A percentile compares a stretch with the other conserved stretches of the same genome.
These are phyloP conservation scores for Rambutsinella grinnellia DNA, from an alignment of 2,888 invertebrate genomes.

Conservation along the genomic window DNA sequence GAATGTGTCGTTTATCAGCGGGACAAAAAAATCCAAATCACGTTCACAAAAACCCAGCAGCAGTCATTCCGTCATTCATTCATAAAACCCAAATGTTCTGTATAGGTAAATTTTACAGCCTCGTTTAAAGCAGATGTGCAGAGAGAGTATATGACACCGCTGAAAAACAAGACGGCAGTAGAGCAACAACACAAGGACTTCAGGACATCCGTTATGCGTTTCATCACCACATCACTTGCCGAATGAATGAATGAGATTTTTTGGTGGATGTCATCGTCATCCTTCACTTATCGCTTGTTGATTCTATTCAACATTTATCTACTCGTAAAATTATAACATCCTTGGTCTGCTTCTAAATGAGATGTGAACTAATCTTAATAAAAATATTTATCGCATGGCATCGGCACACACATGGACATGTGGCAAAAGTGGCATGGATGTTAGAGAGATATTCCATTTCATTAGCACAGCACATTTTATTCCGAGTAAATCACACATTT, in stretches of 20 bases:
- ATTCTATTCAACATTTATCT: not conserved
- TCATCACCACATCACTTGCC: conserved; percentile 16
- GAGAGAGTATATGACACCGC: not conserved
- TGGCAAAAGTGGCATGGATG: no score
- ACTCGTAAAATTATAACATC: not conserved
- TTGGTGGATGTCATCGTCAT: not conserved
- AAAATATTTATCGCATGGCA: no score
- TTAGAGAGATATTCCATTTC: not conserved
- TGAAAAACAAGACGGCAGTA: not conserved
- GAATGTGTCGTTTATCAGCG: conserved; percentile 23
- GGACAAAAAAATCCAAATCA: not conserved
- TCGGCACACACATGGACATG: no score
- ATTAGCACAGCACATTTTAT: no score
- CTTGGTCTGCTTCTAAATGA: not conserved
- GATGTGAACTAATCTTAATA: not conserved
- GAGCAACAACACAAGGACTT: conserved; percentile 11
- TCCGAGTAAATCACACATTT: no score
- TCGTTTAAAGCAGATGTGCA: not conserved
- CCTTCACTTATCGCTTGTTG: not conserved
- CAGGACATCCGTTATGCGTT: conserved; percentile 34
- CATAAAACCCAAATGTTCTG: no score
- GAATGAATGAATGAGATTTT: conserved; percentile 27
- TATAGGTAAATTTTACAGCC: no score
- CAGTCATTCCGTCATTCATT: not conserved
- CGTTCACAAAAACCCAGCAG: not conserved